phyloP scores from a whole-genome alignment of 2,888 invertebrate species.

The Sipha maydis region DNA sequence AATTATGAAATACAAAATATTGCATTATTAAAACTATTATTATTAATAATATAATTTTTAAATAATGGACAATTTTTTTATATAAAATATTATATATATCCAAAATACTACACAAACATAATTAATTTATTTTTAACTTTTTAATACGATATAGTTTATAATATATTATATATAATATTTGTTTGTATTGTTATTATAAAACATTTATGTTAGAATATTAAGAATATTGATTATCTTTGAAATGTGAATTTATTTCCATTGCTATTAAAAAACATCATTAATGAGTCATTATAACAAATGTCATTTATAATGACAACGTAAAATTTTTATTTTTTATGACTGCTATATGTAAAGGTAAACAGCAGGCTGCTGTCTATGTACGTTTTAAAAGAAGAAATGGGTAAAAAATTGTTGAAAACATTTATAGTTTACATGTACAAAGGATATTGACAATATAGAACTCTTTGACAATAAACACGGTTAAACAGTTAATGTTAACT shows the following conservation, averaged over 20 bases:
- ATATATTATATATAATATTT: neutral
- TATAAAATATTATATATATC: neutral
- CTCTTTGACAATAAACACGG: conserved; percentile 44
- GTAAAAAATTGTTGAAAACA: neutral
- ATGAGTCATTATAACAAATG: too few species aligned
- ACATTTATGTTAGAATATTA: neutral
- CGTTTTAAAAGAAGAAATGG: neutral
- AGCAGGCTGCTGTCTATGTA: neutral
- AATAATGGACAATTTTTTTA: neutral
- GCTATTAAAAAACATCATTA: neutral
- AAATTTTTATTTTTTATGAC: neutral
- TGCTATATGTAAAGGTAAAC: neutral
- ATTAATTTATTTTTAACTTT: neutral
- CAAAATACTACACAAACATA: too few species aligned
- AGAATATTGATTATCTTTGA: neutral
- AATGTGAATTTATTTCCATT: neutral
- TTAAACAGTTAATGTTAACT: conserved; percentile 46
- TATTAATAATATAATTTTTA: too few species aligned
- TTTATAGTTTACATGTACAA: conserved; percentile 29
- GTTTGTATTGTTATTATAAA: neutral
- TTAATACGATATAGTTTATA: neutral
- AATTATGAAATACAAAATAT: too few species aligned
- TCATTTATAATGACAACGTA: neutral
- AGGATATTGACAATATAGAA: conserved; percentile 14
- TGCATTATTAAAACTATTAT: too few species aligned